These are phyloP conservation scores for Micronycteris hirsuta DNA, from an alignment of 2,113 vertebrate species.

Conservation along the genomic window DNA sequence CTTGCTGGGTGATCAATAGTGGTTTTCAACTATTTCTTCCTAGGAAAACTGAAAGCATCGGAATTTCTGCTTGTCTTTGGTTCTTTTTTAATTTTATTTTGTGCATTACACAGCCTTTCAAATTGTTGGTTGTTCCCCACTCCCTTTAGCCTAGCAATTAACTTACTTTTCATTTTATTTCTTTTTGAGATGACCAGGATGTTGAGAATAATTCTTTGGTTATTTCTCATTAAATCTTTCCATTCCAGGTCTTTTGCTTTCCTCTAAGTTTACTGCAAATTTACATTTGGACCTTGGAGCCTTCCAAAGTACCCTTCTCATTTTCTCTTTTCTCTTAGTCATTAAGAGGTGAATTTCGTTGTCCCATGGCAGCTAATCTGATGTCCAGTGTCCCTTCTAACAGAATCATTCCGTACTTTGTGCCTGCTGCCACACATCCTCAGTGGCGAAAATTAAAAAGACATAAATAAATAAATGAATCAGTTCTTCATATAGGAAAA, in stretches of 20 bases:
- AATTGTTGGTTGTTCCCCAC: not conserved
- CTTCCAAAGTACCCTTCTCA: not conserved
- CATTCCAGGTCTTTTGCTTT: constrained; percentile 60
- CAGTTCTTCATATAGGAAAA: not conserved
- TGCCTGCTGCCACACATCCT: not conserved
- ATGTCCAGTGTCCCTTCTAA: not conserved
- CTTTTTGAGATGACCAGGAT: constrained; percentile 26
- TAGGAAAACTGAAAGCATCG: not conserved
- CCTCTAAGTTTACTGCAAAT: not conserved
- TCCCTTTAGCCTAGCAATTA: not conserved
- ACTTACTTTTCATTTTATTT: constrained; percentile 20
- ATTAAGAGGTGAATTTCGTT: not conserved
- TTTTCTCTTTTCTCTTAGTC: not conserved
- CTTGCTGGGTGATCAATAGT: not conserved
- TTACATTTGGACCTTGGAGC: not conserved
- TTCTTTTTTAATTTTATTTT: not conserved
- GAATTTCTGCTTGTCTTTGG: not conserved
- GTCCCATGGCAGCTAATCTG: not conserved
- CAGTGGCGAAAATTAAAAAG: not conserved
- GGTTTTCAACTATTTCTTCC: not conserved
- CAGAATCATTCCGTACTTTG: not conserved
- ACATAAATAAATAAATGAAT: not conserved
- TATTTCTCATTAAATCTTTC: constrained; percentile 48
- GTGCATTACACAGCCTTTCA: not conserved
- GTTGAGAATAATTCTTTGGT: not conserved